phyloP scores from a whole-genome alignment of 1,140 invertebrate species.

The Thaumetopoea pityocampa region DNA sequence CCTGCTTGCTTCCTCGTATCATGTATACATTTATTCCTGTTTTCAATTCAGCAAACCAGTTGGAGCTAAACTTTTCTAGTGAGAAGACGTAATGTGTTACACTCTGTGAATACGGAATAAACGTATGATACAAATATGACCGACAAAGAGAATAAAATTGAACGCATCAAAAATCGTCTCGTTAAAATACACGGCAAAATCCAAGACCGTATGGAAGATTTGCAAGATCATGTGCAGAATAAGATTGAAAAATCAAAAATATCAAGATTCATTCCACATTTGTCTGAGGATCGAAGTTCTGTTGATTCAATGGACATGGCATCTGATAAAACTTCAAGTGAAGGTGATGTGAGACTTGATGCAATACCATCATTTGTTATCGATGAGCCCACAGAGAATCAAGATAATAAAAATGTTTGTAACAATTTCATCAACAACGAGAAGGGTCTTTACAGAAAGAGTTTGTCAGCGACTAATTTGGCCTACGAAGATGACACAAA shows the following conservation, averaged over 20 bases:
- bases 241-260: slow-evolving; percentile 57
- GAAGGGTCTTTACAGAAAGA: slow-evolving; percentile 37
- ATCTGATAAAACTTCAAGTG: slow-evolving; percentile 33
- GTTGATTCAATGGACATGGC: slow-evolving; percentile 24
- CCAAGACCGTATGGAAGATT: slow-evolving; percentile 62
- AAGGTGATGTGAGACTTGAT: slow-evolving; percentile 18
- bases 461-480: slow-evolving; percentile 48
- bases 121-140: no score
- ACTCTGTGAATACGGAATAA: no score
- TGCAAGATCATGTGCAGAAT: slow-evolving; percentile 65
- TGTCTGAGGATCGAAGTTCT: slow-evolving; percentile 49
- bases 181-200: slow-evolving; percentile 64
- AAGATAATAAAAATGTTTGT: slow-evolving; percentile 40
- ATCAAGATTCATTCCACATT: slow-evolving; percentile 56
- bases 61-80: no score
- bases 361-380: slow-evolving; percentile 51
- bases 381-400: slow-evolving; percentile 34
- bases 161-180: slow-evolving; percentile 52
- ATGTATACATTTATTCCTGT: no score
- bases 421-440: slow-evolving; percentile 41
- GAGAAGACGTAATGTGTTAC: no score
- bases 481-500: slow-evolving; percentile 33
- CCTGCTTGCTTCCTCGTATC: no score
- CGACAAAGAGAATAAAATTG: slow-evolving; percentile 60
- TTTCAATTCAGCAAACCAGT: no score